Percentiles rank a stretch among this genome's conserved stretches.
Conservation (phyloP, 2,888 invertebrate species). For the Megastigmus dorsalis region DNA sequence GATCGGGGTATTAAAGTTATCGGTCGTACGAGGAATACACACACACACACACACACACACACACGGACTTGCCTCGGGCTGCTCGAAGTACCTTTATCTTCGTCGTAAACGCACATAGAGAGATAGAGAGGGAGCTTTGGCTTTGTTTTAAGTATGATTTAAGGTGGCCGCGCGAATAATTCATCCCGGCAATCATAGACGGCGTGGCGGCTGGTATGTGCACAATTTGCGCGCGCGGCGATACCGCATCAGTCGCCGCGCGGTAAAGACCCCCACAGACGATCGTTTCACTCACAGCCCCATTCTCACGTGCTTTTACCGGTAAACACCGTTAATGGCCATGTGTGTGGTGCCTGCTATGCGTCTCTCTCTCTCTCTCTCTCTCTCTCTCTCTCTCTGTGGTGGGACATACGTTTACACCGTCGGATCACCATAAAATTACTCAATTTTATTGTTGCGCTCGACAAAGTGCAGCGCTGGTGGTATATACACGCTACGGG, state of each 20-base stretch:
- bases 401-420: constrained; percentile 35
- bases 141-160: constrained; percentile 35
- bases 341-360: too few species aligned
- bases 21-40: constrained; percentile 18
- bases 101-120: neutral
- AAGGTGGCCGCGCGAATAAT: constrained; percentile 15
- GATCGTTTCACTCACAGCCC: too few species aligned
- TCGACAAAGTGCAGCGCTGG: neutral
- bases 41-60: too few species aligned
- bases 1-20: constrained; percentile 11
- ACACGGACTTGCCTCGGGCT: neutral
- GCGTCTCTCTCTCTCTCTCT: too few species aligned
- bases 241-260: neutral
- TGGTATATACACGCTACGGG: too few species aligned
- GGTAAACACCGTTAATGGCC: constrained; percentile 45
- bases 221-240: constrained; percentile 13
- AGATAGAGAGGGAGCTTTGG: neutral
- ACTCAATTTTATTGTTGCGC: constrained; percentile 46
- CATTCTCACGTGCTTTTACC: constrained; percentile 40
- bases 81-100: too few species aligned
- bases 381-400: too few species aligned
- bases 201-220: neutral
- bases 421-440: constrained; percentile 27
- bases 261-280: too few species aligned
- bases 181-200: constrained; percentile 19